Evolutionary conservation across 2,113 vertebrate genomes (phyloP).

Genomic region (Corynorhinus townsendii): DNA sequence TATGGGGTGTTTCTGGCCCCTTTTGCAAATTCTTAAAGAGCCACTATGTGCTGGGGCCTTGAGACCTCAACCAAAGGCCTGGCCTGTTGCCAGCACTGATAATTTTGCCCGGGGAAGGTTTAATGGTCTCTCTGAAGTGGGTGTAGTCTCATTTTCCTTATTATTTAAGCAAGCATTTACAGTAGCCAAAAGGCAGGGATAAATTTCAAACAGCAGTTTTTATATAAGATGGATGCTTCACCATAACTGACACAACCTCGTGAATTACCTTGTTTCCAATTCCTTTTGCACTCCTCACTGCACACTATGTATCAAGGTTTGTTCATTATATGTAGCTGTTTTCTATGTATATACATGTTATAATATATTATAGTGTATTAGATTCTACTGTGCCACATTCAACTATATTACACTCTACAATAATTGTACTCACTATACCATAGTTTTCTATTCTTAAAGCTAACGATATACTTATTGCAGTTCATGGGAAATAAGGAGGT

Average conservation of each 20-base stretch:
- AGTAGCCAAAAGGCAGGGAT: too few relatives aligned
- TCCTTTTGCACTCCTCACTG: not conserved
- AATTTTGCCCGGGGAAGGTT: too few relatives aligned
- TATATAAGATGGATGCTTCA: too few relatives aligned
- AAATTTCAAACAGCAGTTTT: too few relatives aligned
- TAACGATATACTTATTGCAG: not conserved
- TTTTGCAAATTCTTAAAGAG: too few relatives aligned
- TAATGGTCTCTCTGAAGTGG: too few relatives aligned
- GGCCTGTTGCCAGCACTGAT: too few relatives aligned
- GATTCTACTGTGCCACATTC: not conserved
- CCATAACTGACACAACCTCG: not conserved
- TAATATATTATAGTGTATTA: not conserved
- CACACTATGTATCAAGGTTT: not conserved
- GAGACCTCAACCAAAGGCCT: too few relatives aligned
- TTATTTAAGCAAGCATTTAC: too few relatives aligned
- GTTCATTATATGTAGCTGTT: not conserved
- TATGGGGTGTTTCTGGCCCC: too few relatives aligned
- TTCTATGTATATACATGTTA: not conserved
- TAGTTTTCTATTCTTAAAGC: not conserved
- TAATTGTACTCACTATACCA: not conserved
- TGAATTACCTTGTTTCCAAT: not conserved
- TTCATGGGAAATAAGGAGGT: not conserved
- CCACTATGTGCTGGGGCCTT: too few relatives aligned
- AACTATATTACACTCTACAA: not conserved
- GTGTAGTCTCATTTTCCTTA: too few relatives aligned